Conservation (phyloP, 2,888 invertebrate species). For the Brenthis hecate region DNA sequence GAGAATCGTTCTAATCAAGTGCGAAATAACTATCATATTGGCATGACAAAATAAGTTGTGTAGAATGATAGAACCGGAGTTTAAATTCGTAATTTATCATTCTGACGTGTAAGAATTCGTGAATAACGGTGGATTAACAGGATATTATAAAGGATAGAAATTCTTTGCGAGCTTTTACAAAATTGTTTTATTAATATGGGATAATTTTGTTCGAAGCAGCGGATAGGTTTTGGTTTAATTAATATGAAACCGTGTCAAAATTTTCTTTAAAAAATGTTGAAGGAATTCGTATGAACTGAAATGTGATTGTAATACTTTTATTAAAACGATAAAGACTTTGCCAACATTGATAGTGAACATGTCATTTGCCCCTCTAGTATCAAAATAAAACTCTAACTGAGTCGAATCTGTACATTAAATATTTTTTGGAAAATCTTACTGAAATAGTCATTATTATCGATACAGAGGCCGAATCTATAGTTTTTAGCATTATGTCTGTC, state of each 20-base stretch:
- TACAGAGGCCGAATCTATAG: too few species aligned
- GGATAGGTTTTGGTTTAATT: background rate
- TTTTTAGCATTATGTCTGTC: too few species aligned
- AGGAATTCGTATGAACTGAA: too few species aligned
- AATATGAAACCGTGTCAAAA: background rate
- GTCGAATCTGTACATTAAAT: too few species aligned
- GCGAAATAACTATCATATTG: background rate
- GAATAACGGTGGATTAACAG: slow-evolving; percentile 23
- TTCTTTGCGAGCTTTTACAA: slow-evolving; percentile 5
- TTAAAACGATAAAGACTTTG: too few species aligned
- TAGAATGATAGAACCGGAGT: background rate
- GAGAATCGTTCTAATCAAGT: background rate
- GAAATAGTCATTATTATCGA: too few species aligned
- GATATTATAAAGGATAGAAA: slow-evolving; percentile 22
- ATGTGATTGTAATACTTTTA: too few species aligned
- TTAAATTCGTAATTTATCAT: slow-evolving; percentile 30
- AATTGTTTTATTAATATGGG: slow-evolving; percentile 7
- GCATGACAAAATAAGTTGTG: background rate
- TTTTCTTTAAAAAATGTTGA: background rate
- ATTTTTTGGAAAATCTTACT: too few species aligned
- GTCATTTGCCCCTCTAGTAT: too few species aligned
- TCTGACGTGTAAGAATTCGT: slow-evolving; percentile 26
- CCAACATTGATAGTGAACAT: too few species aligned
- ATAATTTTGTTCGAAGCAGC: background rate
- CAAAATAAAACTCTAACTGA: too few species aligned